These are phyloP conservation scores for Heliconius himera DNA, from an alignment of 1,140 invertebrate species.

Conservation along the genomic window DNA sequence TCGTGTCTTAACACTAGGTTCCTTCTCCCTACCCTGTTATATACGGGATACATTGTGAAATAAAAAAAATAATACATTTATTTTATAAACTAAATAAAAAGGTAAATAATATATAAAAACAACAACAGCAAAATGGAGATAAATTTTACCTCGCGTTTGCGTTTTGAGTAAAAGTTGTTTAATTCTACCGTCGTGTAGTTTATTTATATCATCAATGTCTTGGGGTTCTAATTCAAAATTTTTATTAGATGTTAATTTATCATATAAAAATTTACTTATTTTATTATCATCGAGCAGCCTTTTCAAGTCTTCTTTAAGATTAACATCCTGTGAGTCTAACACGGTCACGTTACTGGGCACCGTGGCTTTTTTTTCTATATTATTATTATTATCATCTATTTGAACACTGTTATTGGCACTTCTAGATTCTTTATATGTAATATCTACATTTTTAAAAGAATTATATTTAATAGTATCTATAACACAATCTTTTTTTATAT, in stretches of 20 bases:
- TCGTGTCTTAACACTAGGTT: too few species aligned
- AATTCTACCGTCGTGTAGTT: slow-evolving; percentile 63
- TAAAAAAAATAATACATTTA: neutral
- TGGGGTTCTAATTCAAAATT: slow-evolving; percentile 69
- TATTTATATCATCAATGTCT: slow-evolving; percentile 77
- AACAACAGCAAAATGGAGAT: neutral
- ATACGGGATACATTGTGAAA: too few species aligned
- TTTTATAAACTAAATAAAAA: neutral
- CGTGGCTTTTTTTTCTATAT: slow-evolving; percentile 47
- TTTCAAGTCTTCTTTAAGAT: slow-evolving; percentile 58
- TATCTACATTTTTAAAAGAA: slow-evolving; percentile 49
- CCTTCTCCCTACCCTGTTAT: too few species aligned
- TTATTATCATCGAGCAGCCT: slow-evolving; percentile 61
- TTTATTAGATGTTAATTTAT: slow-evolving; percentile 73
- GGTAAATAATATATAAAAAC: neutral
- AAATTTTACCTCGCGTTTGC: neutral
- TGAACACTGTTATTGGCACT: slow-evolving; percentile 25
- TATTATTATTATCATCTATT: slow-evolving; percentile 33
- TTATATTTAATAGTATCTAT: slow-evolving; percentile 44
- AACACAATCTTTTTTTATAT: slow-evolving; percentile 28
- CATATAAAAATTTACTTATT: slow-evolving; percentile 68
- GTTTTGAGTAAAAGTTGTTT: slow-evolving; percentile 45
- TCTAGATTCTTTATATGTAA: slow-evolving; percentile 61
- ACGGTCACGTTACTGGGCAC: slow-evolving; percentile 46
- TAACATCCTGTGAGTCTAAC: slow-evolving; percentile 39